Percentiles rank a stretch among this genome's conserved stretches.
Evolutionary conservation across 1,140 invertebrate genomes (phyloP).

Genomic region (Diorhabda carinulata): DNA sequence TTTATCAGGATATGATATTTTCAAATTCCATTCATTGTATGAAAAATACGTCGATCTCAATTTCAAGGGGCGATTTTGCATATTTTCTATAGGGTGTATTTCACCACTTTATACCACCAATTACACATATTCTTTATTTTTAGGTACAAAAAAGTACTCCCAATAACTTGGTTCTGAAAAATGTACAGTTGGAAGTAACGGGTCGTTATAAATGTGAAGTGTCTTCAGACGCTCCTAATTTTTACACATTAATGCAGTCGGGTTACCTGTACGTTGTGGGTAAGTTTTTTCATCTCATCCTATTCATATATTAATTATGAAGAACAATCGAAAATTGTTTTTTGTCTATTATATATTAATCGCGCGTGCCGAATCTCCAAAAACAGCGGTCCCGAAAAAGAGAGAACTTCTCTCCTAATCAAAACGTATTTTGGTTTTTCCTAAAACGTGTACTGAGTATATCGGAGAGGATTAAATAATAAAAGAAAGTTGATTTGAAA

Average conservation of each 20-base stretch:
- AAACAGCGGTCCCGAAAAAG: not conserved
- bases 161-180: conserved; percentile 62
- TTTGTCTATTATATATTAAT: not conserved
- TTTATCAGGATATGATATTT: too few relatives aligned
- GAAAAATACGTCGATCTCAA: too few relatives aligned
- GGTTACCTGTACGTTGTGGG: conserved; percentile 70
- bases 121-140: conserved; percentile 26
- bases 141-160: conserved; percentile 59
- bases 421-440: too few relatives aligned
- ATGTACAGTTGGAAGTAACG: conserved; percentile 61
- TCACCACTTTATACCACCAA: too few relatives aligned
- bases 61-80: too few relatives aligned
- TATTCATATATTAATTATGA: not conserved
- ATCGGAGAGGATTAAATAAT: too few relatives aligned
- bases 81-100: too few relatives aligned
- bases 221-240: conserved; percentile 66
- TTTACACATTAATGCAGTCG: conserved; percentile 61
- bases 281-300: conserved; percentile 48
- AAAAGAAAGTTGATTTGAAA: too few relatives aligned
- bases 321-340: not conserved
- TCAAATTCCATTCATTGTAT: too few relatives aligned
- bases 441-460: too few relatives aligned
- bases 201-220: conserved; percentile 73
- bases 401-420: too few relatives aligned
- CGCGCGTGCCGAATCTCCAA: not conserved